Evolutionary conservation across 2,797 vertebrate genomes (phyloP), one percentile per base, ranked within the genome.

Genomic region (Acomys russatus): DNA sequence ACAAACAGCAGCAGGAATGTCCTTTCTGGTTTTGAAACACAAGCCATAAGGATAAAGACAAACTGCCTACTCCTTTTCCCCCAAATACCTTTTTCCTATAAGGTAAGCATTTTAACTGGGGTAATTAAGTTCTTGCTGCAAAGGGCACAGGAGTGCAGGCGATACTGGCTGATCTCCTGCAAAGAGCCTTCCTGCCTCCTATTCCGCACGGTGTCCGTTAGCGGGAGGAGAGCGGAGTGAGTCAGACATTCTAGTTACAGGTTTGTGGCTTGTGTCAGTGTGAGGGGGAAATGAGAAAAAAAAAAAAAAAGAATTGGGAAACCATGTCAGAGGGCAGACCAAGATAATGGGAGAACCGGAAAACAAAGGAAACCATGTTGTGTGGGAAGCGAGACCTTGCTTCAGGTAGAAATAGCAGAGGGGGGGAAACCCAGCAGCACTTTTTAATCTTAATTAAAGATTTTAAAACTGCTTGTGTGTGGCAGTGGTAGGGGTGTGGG

Each of bases 101-200:
- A 97, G 93, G 94, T 96, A 97, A 92, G 96, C 92, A 83, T 95
- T 96, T 97, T 95, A 97, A 97, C 96, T 97, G 93, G 74, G 89
- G 93, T 97, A 97, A 97, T 97, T 97, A 96, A 97, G 95, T 93
- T 97, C 91, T 94, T 93, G 77, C 93, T 96, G 94, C 86, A 95
- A 97, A 97, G 91, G 94, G 87, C 95, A 93, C 91, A 49, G 78
- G 94, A 96, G 95, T 91, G 89, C 91, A 95, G 92, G 96, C 91
- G 91, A 94, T 97, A 94, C 92, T 4, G 0, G 91, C 89, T 90
- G 94, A 54, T 94, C 96, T 97, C 92, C 97, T 91, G 83, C 96
- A 96, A 95, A 84, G 86, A 87, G 85, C 63, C 73, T 97, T 97
- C 90, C 95, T 96, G 95, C 33, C 76, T 95, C 84, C 51, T 82